Evolutionary conservation across 2,113 vertebrate species (phyloP).

Genomic region (Cheilinus undulatus): DNA sequence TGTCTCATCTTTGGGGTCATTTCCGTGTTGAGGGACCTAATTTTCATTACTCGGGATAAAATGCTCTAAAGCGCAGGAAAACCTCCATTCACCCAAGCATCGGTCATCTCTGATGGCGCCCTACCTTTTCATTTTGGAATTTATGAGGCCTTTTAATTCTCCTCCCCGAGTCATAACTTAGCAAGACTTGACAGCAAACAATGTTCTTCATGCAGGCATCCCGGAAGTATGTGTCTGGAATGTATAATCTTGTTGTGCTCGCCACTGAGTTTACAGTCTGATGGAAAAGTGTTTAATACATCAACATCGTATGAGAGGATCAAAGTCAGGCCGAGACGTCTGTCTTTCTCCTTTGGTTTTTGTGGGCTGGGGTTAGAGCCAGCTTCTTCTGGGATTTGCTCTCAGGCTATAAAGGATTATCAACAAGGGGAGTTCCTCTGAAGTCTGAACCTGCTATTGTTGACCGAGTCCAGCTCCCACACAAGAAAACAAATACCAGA

Average conservation of each 20-base stretch:
- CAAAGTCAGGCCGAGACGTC: conserved; percentile 21
- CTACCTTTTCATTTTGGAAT: conserved; percentile 59
- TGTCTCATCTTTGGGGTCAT: conserved; percentile 67
- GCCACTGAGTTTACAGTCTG: conserved; percentile 20
- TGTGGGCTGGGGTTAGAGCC: conserved; percentile 6
- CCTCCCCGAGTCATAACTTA: conserved; percentile 43
- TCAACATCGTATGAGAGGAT: conserved; percentile 1
- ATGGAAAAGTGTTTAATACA: conserved; percentile 17
- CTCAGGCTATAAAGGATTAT: conserved; percentile 24
- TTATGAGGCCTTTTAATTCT: conserved; percentile 55
- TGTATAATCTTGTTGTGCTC: conserved; percentile 7
- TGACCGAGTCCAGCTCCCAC: conserved; percentile 8
- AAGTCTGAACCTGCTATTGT: neutral
- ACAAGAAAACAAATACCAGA: neutral
- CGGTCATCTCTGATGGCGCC: conserved; percentile 50
- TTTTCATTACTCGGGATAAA: conserved; percentile 69
- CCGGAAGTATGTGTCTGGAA: conserved; percentile 28
- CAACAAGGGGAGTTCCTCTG: neutral
- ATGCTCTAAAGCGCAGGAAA: conserved; percentile 38
- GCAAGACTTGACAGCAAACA: conserved; percentile 57
- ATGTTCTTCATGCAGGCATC: conserved; percentile 32
- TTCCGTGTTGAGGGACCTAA: conserved; percentile 62
- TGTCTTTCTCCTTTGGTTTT: conserved; percentile 14
- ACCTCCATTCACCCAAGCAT: conserved; percentile 39
- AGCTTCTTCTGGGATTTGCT: conserved; percentile 32